phyloP scores from a whole-genome alignment of 2,888 invertebrate genomes.

The Choristoneura rosaceana region DNA sequence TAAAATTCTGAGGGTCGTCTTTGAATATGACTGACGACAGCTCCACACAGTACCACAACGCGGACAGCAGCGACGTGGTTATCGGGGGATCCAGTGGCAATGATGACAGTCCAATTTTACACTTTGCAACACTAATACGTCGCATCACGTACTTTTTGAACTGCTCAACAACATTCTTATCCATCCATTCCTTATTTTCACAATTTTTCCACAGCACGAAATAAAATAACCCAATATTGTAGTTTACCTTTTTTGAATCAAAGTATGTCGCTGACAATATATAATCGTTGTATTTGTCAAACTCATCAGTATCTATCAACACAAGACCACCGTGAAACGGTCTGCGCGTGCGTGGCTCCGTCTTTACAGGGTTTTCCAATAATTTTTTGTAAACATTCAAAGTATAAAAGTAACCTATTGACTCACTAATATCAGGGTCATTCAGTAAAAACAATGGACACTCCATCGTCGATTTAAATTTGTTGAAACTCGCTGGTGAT shows the following conservation, averaged over 20 bases:
- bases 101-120: slow-evolving; percentile 57
- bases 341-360: slow-evolving; percentile 57
- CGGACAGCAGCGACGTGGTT: slow-evolving; percentile 51
- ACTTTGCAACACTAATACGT: slow-evolving; percentile 54
- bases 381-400: slow-evolving; percentile 59
- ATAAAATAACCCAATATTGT: slow-evolving; percentile 59
- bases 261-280: slow-evolving; percentile 62
- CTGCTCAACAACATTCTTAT: slow-evolving; percentile 56
- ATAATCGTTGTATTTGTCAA: slow-evolving; percentile 63
- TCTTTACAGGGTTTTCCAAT: slow-evolving; percentile 46
- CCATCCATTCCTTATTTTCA: slow-evolving; percentile 63
- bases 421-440: slow-evolving; percentile 53
- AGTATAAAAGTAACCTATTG: slow-evolving; percentile 62
- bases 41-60: slow-evolving; percentile 61
- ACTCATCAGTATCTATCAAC: slow-evolving; percentile 53
- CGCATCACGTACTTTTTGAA: slow-evolving; percentile 57
- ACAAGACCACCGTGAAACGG: slow-evolving; percentile 59
- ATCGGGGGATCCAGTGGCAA: slow-evolving; percentile 58
- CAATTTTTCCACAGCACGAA: slow-evolving; percentile 60
- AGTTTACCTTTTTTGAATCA: slow-evolving; percentile 55
- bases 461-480: slow-evolving; percentile 56
- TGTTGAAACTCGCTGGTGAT: slow-evolving; percentile 53
- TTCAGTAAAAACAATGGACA: slow-evolving; percentile 58
- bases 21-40: slow-evolving; percentile 57
- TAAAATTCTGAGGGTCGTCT: slow-evolving; percentile 51